Base-by-base conservation (phyloP, 92 coral and sea anemone species). In the Bergia sp. region DNA sequence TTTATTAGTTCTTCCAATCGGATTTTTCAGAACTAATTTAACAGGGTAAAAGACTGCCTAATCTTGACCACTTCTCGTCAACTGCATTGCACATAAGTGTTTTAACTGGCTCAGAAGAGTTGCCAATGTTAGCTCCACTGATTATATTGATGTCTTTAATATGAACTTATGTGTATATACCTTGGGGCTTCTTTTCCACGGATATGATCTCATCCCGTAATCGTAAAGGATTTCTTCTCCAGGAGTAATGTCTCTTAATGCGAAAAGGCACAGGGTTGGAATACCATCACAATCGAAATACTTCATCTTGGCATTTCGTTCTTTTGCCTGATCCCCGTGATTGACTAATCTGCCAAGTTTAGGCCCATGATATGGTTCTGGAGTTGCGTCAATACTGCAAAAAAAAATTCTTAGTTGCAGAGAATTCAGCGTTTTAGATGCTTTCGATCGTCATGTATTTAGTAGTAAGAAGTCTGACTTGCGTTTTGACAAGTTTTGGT, bases 371-470 rank as follows among this genome's bases (percentile, higher is more conserved):
- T 0, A 23, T 9, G 89, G 89, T 77, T 86, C 89, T 47, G 66
- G 16, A 36, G 89, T 76, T 37, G 89, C 89, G 73, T 86, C 89
- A 57, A 75, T 38, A 64, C 89, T 86, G 47, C 47, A 74, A 74
- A 18, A 74, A 50, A 64, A 1, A 29, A 29, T 29, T 57, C 21
- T 57, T 57, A 57, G 65, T 57, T 57, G 21, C 65, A 57, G 21
- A 57, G 1, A 57, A 57, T 57, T 57, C 65, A 57, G 21, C 13
- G 21, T 16, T 57, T 57, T 57, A 57, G 9, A 47, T 47, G 53
- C 53, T 47, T 47, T 6, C 29, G 29, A 29, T 29, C 9, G 9
- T 47, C 53, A 47, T 47, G 53, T 47, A 47, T 47, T 47, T 47
- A 4, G 53, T 47, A 4, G 53, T 47, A 47, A 47, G 53, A 4